Evolutionary conservation across 2,113 vertebrate species (phyloP).

Genomic region (Nycticryphes semicollaris): DNA sequence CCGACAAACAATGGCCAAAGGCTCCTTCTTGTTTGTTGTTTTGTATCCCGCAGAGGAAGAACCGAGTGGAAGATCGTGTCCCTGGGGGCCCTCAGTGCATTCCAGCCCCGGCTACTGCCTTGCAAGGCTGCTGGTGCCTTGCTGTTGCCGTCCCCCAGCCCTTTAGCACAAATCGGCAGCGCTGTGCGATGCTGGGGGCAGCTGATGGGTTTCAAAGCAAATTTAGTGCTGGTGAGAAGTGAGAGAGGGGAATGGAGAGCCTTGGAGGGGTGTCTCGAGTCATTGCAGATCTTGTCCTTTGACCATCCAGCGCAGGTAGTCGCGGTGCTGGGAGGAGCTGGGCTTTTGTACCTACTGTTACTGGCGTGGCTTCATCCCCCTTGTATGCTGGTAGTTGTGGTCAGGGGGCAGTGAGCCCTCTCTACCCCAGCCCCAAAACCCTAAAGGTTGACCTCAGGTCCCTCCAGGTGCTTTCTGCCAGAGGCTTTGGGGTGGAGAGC

Average conservation of each 20-base stretch:
- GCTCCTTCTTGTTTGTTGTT: conserved; percentile 56
- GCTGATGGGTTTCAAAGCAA: fast-evolving
- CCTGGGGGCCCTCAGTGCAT: background rate
- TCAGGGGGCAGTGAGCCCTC: background rate
- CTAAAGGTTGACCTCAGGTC: fast-evolving
- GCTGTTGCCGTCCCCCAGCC: fast-evolving
- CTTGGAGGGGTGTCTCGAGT: background rate
- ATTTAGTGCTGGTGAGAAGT: background rate
- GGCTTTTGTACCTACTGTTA: fast-evolving
- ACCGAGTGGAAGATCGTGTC: conserved; percentile 16
- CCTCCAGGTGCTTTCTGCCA: background rate
- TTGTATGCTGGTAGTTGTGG: fast-evolving
- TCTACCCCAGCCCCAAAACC: background rate
- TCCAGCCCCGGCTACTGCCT: background rate
- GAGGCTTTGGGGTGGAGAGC: background rate
- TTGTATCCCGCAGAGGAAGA: conserved; percentile 45
- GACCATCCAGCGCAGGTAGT: background rate
- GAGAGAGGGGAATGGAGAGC: background rate
- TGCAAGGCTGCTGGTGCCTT: background rate
- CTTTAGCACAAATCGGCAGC: fast-evolving
- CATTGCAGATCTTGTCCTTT: background rate
- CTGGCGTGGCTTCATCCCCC: fast-evolving
- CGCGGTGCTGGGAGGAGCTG: fast-evolving
- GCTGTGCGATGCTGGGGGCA: fast-evolving
- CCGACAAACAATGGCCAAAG: conserved; percentile 51